A percentile compares a stretch with the other conserved stretches of the same genome.
These are phyloP conservation scores for Drosophila funebris DNA, from an alignment of 1,140 invertebrate genomes.

Conservation along the genomic window DNA sequence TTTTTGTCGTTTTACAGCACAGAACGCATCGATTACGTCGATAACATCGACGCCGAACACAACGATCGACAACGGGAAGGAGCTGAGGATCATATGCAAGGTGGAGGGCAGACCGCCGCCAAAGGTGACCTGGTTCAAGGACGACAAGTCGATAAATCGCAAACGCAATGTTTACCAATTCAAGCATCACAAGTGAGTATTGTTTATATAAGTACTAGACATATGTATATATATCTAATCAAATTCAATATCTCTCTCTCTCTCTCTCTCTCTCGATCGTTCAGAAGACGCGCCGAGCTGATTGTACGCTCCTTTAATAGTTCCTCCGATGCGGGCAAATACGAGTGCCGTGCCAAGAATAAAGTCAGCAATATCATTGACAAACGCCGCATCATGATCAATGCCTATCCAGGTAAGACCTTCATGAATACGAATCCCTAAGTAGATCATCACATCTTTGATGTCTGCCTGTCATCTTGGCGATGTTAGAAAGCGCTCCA, in stretches of 20 bases:
- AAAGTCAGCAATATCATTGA: slow-evolving; percentile 74
- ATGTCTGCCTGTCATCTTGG: slow-evolving; percentile 21
- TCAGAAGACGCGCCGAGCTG: slow-evolving; percentile 89
- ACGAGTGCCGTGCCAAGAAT: slow-evolving; percentile 89
- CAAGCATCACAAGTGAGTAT: slow-evolving; percentile 80
- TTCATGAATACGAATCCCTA: background rate
- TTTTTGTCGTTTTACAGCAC: slow-evolving; percentile 76
- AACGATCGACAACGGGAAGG: slow-evolving; percentile 84
- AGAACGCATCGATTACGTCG: slow-evolving; percentile 78
- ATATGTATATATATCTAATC: slow-evolving; percentile 5
- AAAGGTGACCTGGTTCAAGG: slow-evolving; percentile 89
- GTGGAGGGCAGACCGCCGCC: slow-evolving; percentile 88
- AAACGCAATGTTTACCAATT: slow-evolving; percentile 82
- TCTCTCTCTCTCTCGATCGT: slow-evolving; percentile 22
- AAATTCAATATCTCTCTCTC: background rate
- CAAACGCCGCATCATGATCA: slow-evolving; percentile 75
- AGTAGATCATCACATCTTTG: slow-evolving; percentile 6
- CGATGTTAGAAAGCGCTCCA: slow-evolving; percentile 54
- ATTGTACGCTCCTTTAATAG: slow-evolving; percentile 88
- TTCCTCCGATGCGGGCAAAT: slow-evolving; percentile 88
- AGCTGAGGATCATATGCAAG: slow-evolving; percentile 88
- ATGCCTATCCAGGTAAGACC: slow-evolving; percentile 73
- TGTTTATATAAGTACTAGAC: background rate
- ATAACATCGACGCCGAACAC: slow-evolving; percentile 60
- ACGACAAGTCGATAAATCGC: slow-evolving; percentile 86